Base-by-base conservation (phyloP, 1,140 invertebrate genomes). In the Brachystomella parvula region DNA sequence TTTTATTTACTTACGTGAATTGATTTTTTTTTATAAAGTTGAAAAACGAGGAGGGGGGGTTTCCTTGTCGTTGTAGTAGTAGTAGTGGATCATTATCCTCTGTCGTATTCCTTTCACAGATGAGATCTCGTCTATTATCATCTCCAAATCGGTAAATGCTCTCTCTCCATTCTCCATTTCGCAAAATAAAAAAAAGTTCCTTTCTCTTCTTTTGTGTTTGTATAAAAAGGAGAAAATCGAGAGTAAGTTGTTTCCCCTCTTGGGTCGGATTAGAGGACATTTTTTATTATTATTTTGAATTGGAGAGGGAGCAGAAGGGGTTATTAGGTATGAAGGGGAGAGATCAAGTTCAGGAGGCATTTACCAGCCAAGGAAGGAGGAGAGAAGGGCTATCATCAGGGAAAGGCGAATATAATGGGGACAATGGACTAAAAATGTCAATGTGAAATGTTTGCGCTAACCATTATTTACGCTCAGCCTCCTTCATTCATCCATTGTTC, bases 381-480 rank as follows among this genome's bases (percentile, higher is more conserved):
- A n/a, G n/a, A n/a, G n/a, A 24, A 53, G 49, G 6, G 12, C 21
- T 24, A 19, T 53, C 24, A 24, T 17, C 12, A 19, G 9, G n/a
- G n/a, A n/a, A n/a, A n/a, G n/a, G n/a, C n/a, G n/a, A n/a, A n/a
- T n/a, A 15, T 9, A 53, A 53, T 53, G 24, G 49, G 9, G 12
- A 53, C 49, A 53, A 53, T 53, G 49, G 49, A 53, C 49, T 53
- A 53, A n/a, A n/a, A n/a, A 53, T 53, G 49, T 53, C 49, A 53
- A 53, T 24, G 49, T 9, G 49, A 53, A n/a, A 53, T 53, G 49
- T 53, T 53, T 53, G 49, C 49, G 24, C 49, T 53, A 53, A 15
- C 49, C 49, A 53, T 53, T 53, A 53, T 53, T 53, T 19, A 53
- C 49, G 49, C 49, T 53, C 24, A 26, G 49, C 49, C 49, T 53